These are phyloP conservation scores for Hofmannophila pseudospretella DNA, from an alignment of 2,888 invertebrate genomes.

Conservation along the genomic window DNA sequence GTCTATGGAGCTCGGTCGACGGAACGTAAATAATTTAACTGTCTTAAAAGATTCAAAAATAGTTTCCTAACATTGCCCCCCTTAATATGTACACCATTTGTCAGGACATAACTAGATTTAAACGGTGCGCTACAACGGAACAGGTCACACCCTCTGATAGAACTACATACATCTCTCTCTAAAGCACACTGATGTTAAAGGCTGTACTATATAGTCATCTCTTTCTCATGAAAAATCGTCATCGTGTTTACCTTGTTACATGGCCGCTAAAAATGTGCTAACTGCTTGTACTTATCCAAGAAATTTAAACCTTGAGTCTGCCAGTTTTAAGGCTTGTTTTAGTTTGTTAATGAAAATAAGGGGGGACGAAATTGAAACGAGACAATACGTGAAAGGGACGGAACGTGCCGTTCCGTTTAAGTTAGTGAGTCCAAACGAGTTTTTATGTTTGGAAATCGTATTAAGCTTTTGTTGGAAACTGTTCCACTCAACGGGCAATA, in stretches of 20 bases:
- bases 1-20: constrained; percentile 68
- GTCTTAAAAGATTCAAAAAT: constrained; percentile 79
- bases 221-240: constrained; percentile 46
- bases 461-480: constrained; percentile 78
- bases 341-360: constrained; percentile 24
- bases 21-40: constrained; percentile 76
- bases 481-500: constrained; percentile 74
- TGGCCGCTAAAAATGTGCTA: constrained; percentile 47
- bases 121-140: constrained; percentile 63
- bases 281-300: constrained; percentile 19
- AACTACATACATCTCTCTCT: constrained; percentile 39
- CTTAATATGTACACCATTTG: constrained; percentile 78
- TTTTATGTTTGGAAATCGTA: constrained; percentile 78
- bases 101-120: constrained; percentile 78
- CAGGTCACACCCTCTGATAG: constrained; percentile 53
- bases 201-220: constrained; percentile 30
- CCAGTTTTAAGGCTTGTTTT: constrained; percentile 18
- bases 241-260: constrained; percentile 56
- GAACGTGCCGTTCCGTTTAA: constrained; percentile 67
- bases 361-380: constrained; percentile 67
- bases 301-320: constrained; percentile 21
- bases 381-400: constrained; percentile 58
- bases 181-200: constrained; percentile 12
- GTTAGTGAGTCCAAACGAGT: constrained; percentile 76
- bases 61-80: constrained; percentile 77